Evolutionary conservation across 2,888 invertebrate species (phyloP).

Genomic region (Agonopterix arenella): DNA sequence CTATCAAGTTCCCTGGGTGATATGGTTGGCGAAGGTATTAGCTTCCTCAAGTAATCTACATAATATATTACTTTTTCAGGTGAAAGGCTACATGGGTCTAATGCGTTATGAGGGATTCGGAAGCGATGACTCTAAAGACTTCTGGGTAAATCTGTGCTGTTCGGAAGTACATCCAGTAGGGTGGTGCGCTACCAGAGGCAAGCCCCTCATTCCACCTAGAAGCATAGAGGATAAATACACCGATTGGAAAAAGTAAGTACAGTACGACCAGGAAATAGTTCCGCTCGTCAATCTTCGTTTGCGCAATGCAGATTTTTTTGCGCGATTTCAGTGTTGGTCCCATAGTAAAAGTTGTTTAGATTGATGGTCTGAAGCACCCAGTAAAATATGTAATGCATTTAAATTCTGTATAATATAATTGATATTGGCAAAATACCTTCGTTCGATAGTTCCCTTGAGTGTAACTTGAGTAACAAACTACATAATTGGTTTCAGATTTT

Average conservation of each 20-base stretch:
- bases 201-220: slow-evolving; percentile 95
- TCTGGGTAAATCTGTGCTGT: slow-evolving; percentile 97
- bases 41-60: not conserved
- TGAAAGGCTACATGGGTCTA: slow-evolving; percentile 91
- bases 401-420: too few species aligned
- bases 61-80: slow-evolving; percentile 37
- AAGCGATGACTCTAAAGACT: slow-evolving; percentile 91
- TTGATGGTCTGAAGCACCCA: too few species aligned
- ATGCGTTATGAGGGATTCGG: slow-evolving; percentile 96
- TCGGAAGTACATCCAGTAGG: slow-evolving; percentile 98
- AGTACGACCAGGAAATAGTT: too few species aligned
- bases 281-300: too few species aligned
- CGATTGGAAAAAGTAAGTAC: slow-evolving; percentile 91
- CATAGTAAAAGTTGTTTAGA: too few species aligned
- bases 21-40: too few species aligned
- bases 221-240: slow-evolving; percentile 94
- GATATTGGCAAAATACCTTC: too few species aligned
- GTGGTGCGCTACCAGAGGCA: slow-evolving; percentile 97
- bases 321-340: too few species aligned
- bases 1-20: too few species aligned
- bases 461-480: too few species aligned
- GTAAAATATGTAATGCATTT: too few species aligned
- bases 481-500: slow-evolving; percentile 69
- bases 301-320: too few species aligned
- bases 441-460: not conserved